Conservation (phyloP, 1,140 invertebrate genomes). For the Bombus confusus region DNA sequence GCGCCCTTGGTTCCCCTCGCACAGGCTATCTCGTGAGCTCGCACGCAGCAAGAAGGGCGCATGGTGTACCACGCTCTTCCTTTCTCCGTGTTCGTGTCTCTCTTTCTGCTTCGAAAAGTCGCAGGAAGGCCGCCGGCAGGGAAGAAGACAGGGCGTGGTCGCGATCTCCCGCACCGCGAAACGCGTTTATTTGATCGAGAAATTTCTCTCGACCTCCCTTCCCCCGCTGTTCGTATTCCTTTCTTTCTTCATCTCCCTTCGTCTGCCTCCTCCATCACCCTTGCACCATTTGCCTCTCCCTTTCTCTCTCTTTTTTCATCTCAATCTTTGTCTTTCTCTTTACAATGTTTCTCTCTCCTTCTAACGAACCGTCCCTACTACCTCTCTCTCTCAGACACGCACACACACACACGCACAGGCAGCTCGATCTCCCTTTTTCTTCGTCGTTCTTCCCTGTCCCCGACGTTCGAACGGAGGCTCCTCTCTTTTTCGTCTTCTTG, state of each 20-base stretch:
- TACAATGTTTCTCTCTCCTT: not conserved
- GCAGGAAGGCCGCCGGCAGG: conserved; percentile 58
- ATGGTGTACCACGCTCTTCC: not conserved
- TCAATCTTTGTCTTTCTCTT: not conserved
- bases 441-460: not conserved
- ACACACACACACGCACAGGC: not conserved
- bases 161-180: conserved; percentile 65
- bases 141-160: conserved; percentile 69
- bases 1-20: not conserved
- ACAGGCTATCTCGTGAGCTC: not conserved
- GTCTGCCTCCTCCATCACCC: not conserved
- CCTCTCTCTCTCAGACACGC: not conserved
- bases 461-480: conserved; percentile 18
- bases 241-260: not conserved
- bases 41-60: not conserved
- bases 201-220: conserved; percentile 40
- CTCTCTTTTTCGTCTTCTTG: not conserved
- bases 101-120: conserved; percentile 53
- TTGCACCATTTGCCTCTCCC: not conserved
- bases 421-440: conserved; percentile 8
- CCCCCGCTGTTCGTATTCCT: not conserved
- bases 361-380: not conserved
- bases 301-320: not conserved
- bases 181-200: conserved; percentile 66
- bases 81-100: conserved; percentile 18